A percentile compares a stretch with the other conserved stretches of the same genome.
These are phyloP conservation scores for Ochlodes sylvanus DNA, from an alignment of 2,888 invertebrate species.

Conservation along the genomic window DNA sequence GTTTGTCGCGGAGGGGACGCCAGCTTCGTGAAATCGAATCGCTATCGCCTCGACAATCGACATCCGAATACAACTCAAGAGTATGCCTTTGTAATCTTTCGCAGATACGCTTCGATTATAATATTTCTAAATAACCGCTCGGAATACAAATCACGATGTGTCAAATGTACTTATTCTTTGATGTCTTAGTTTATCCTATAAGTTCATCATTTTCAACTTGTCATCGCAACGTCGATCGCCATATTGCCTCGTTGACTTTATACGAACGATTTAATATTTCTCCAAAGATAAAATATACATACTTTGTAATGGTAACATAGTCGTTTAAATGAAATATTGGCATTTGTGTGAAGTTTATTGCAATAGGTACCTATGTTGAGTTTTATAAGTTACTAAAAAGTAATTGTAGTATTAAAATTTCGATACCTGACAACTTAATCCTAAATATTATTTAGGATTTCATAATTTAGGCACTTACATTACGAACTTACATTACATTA, in stretches of 20 bases:
- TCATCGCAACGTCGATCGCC: slow-evolving; percentile 12
- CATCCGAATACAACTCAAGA: slow-evolving; percentile 8
- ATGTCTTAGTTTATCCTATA: slow-evolving; percentile 26
- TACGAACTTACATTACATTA: no score
- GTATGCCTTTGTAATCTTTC: slow-evolving; percentile 29
- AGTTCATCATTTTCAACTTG: slow-evolving; percentile 30
- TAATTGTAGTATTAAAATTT: no score
- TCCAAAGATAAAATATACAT: no score
- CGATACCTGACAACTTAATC: no score
- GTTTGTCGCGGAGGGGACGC: slow-evolving; percentile 24
- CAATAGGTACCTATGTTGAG: no score
- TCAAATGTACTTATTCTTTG: slow-evolving; percentile 6
- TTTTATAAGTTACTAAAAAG: no score
- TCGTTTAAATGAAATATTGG: no score
- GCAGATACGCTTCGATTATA: slow-evolving; percentile 32
- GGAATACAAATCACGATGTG: slow-evolving; percentile 34
- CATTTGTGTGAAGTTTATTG: no score
- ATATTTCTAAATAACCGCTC: slow-evolving; percentile 14
- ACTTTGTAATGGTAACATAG: no score
- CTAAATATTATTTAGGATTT: no score
- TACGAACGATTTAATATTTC: no score
- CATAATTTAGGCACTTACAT: no score
- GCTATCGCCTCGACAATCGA: slow-evolving; percentile 23
- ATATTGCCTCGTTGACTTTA: not conserved
- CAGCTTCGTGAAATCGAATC: slow-evolving; percentile 29